Evolutionary conservation across 1,140 invertebrate genomes (phyloP).

Genomic region (Pygmarrhopalites habei): DNA sequence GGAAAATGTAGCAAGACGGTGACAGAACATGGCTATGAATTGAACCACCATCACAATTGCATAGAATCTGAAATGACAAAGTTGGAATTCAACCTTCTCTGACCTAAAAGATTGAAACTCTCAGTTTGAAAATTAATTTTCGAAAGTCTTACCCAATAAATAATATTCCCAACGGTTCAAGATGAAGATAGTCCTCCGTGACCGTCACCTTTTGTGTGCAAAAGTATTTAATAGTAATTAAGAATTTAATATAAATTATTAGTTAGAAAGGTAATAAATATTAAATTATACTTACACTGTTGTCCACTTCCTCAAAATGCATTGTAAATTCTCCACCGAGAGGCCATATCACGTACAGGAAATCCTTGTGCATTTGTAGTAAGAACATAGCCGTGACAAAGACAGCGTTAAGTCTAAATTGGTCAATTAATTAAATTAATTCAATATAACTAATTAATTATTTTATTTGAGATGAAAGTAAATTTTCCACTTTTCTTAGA

Average conservation of each 20-base stretch:
- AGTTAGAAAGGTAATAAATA: too few species aligned
- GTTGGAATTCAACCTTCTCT: slow-evolving; percentile 66
- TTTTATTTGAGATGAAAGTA: too few species aligned
- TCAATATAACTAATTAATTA: too few species aligned
- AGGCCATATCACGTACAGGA: slow-evolving; percentile 63
- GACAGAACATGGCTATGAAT: slow-evolving; percentile 75
- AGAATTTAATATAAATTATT: too few species aligned
- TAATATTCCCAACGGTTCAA: too few species aligned
- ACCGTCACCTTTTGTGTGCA: too few species aligned
- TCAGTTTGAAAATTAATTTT: not conserved
- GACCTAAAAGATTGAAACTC: not conserved
- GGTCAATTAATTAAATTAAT: too few species aligned
- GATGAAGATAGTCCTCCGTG: too few species aligned
- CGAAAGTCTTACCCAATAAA: too few species aligned
- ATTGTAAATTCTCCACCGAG: slow-evolving; percentile 59
- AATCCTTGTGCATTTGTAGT: slow-evolving; percentile 67
- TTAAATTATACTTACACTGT: slow-evolving; percentile 46
- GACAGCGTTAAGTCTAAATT: slow-evolving; percentile 74
- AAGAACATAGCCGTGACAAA: slow-evolving; percentile 73
- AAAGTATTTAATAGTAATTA: too few species aligned
- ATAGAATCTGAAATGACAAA: slow-evolving; percentile 68
- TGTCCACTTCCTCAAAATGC: slow-evolving; percentile 48
- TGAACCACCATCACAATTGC: slow-evolving; percentile 64
- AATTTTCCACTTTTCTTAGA: too few species aligned
- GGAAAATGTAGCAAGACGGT: slow-evolving; percentile 73